Evolutionary conservation across 2,113 vertebrate species (phyloP), one percentile per base, ranked within the genome.

Genomic region (Scomber japonicus): DNA sequence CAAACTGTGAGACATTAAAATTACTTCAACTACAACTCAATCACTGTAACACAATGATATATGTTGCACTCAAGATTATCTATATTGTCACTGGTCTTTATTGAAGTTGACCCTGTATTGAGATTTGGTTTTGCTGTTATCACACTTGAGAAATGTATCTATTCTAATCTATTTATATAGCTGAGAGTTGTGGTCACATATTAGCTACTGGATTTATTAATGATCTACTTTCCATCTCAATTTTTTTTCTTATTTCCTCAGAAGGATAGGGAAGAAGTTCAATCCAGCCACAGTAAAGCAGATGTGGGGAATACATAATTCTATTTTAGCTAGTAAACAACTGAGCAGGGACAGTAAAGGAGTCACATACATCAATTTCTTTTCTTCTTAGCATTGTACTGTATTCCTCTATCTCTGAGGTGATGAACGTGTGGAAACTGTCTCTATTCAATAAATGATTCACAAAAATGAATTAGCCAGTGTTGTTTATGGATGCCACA

Each of bases 391-490:
- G 1, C 13, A 54, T 46, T 60, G 40, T 1, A 53, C 27, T 64
- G 48, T 56, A 63, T 71, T 60, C 60, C 14, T 71, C 4, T 51
- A 11, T 69, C 12, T 71, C 51, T 78, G 19, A 65, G 31, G 48
- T 49, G 27, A 80, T 71, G 30, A 49, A 3, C 6, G 10, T 14
- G 4, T 40, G 19, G 8, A 67, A 46, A 63, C 14, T 7, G 2
- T 57, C 72, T 55, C 19, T 17, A 40, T 61, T 53, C 49, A 63
- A 84, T 64, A 61, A 49, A 31, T 57, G 16, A 69, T 19, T 73
- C 11, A 54, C 11, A 51, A 8, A 3, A 59, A 60, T 64, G 2
- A 54, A 51, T 63, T 46, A 50, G 66, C 30, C 30, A 19, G 13
- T 68, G 17, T 51, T 64, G 60, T 69, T 59, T 63, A 64, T 54